A percentile compares a stretch with the other conserved stretches of the same genome.
phyloP scores from a whole-genome alignment of 2,113 vertebrate species.

The Eudyptes chrysolophus region DNA sequence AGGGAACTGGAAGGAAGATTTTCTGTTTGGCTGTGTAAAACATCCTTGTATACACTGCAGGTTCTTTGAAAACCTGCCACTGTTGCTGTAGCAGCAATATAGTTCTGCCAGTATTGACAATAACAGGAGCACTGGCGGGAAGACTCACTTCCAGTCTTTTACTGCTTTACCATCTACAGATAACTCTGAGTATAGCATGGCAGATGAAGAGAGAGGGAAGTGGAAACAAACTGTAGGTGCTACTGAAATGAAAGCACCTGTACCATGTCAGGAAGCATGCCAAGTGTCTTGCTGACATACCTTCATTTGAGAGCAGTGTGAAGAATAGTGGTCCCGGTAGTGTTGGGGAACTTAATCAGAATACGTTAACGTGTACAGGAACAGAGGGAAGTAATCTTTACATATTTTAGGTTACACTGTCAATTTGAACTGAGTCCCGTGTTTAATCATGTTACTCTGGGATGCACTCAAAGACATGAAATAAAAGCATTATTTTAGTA shows the following conservation, averaged over 20 bases:
- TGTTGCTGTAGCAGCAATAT: conserved; percentile 49
- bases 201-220: background rate
- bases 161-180: background rate
- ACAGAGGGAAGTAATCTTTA: background rate
- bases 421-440: background rate
- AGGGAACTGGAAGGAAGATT: conserved; percentile 65
- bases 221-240: background rate
- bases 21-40: conserved; percentile 51
- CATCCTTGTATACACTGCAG: conserved; percentile 51
- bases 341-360: fast-evolving
- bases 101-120: conserved; percentile 28
- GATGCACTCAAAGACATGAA: fast-evolving
- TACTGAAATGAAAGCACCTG: fast-evolving
- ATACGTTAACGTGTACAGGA: fast-evolving
- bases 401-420: fast-evolving
- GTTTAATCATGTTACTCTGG: background rate
- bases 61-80: conserved; percentile 59
- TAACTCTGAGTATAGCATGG: fast-evolving
- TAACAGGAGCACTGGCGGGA: background rate
- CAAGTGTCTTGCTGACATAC: background rate
- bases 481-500: background rate
- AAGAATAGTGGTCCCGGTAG: background rate
- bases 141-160: background rate
- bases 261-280: fast-evolving
- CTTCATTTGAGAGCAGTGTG: background rate